Conservation (phyloP, 92 coral and sea anemone species). For the Paragorgia papillata region DNA sequence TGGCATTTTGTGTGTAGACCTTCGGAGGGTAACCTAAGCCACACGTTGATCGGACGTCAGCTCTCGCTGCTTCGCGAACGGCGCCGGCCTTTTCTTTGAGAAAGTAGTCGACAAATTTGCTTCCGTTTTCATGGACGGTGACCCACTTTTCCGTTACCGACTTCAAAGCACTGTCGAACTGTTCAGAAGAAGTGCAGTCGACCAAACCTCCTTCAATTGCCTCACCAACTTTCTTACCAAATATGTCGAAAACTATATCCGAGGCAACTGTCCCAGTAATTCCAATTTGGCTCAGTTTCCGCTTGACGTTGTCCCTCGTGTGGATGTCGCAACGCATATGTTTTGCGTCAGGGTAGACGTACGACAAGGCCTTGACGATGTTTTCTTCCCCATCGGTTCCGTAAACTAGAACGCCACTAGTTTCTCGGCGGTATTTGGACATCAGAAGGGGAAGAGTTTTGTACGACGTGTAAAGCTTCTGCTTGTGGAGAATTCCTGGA, state of each 20-base stretch:
- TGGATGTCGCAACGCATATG: constrained; percentile 60
- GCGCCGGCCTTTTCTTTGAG: no score
- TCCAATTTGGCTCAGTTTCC: constrained; percentile 42
- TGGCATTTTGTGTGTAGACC: constrained; percentile 53
- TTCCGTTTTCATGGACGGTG: constrained; percentile 48
- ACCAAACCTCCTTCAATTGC: constrained; percentile 36
- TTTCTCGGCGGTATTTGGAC: constrained; percentile 7
- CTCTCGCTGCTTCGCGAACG: constrained; percentile 51
- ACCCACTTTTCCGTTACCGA: constrained; percentile 37
- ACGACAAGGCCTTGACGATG: neutral
- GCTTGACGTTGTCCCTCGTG: constrained; percentile 52
- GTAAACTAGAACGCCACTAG: constrained; percentile 7
- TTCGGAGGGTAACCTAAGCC: constrained; percentile 66
- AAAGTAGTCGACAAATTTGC: constrained; percentile 43
- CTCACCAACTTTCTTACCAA: constrained; percentile 37
- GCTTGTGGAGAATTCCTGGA: constrained; percentile 60
- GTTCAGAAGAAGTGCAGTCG: constrained; percentile 30
- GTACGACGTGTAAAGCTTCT: constrained; percentile 36
- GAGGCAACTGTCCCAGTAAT: constrained; percentile 31
- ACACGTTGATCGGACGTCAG: constrained; percentile 63
- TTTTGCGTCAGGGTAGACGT: constrained; percentile 24
- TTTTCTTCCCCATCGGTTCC: constrained; percentile 35
- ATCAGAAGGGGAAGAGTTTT: constrained; percentile 12
- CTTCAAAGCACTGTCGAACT: constrained; percentile 33
- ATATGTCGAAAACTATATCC: constrained; percentile 47